Evolutionary conservation across 2,888 invertebrate genomes (phyloP).

Genomic region (Adineta ricciae): DNA sequence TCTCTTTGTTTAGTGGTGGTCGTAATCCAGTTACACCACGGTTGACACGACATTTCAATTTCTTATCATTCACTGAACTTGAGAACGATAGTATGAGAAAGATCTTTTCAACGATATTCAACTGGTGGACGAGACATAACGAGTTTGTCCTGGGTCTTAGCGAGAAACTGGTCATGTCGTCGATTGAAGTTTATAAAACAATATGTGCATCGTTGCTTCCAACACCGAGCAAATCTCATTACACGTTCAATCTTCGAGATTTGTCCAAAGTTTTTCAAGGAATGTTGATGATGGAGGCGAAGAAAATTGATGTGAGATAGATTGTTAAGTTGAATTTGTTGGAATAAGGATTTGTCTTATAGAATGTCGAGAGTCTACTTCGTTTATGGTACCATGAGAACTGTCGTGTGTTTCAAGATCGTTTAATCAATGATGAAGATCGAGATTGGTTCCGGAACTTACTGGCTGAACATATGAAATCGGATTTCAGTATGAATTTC

Average conservation of each 20-base stretch:
- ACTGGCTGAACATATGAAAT: conserved; percentile 52
- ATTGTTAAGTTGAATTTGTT: too few relatives aligned
- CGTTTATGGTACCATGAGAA: conserved; percentile 51
- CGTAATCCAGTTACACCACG: conserved; percentile 67
- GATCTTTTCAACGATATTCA: conserved; percentile 64
- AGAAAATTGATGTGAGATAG: conserved; percentile 43
- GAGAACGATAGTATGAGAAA: conserved; percentile 61
- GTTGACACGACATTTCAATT: conserved; percentile 66
- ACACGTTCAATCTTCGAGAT: conserved; percentile 51
- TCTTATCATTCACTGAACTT: conserved; percentile 67
- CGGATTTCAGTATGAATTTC: conserved; percentile 55
- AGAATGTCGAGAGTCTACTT: conserved; percentile 43
- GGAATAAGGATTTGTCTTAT: too few relatives aligned
- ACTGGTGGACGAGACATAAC: conserved; percentile 57
- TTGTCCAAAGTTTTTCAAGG: conserved; percentile 51
- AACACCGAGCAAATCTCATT: conserved; percentile 50
- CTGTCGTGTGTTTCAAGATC: conserved; percentile 49
- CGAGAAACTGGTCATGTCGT: conserved; percentile 42
- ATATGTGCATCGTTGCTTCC: conserved; percentile 48
- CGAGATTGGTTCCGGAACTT: conserved; percentile 45
- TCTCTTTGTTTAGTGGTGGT: conserved; percentile 58
- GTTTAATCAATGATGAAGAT: conserved; percentile 50
- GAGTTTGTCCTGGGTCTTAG: conserved; percentile 35
- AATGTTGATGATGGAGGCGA: conserved; percentile 46
- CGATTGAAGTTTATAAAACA: conserved; percentile 45